phyloP scores from a whole-genome alignment of 2,797 vertebrate species.

The Gymnocypris eckloni region DNA sequence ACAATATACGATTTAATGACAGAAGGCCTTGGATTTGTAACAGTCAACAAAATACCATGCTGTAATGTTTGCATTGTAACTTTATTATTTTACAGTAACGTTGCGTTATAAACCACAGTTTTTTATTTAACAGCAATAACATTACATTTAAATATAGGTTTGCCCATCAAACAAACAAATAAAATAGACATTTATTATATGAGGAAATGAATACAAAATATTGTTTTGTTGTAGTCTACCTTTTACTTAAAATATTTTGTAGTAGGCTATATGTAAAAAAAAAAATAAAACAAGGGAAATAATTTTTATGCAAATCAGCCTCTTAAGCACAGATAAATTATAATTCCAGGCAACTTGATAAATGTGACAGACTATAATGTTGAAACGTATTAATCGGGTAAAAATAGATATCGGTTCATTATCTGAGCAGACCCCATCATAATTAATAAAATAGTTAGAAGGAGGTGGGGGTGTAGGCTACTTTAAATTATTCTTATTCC shows the following conservation, averaged over 20 bases:
- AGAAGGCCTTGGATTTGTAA: neutral
- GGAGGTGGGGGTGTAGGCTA: slow-evolving; percentile 61
- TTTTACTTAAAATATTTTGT: neutral
- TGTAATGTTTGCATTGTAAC: neutral
- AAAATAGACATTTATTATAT: neutral
- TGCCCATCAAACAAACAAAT: neutral
- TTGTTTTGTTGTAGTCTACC: neutral
- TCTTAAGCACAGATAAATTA: slow-evolving; percentile 74
- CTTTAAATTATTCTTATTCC: slow-evolving; percentile 66
- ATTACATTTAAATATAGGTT: neutral
- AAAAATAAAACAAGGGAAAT: neutral
- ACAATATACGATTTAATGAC: neutral
- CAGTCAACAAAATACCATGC: neutral
- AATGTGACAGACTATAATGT: slow-evolving; percentile 79
- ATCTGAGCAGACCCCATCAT: slow-evolving; percentile 66
- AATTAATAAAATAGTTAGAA: slow-evolving; percentile 70
- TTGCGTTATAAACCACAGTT: neutral
- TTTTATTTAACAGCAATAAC: neutral
- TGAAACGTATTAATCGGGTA: slow-evolving; percentile 79
- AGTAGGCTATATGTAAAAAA: neutral
- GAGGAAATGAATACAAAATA: neutral
- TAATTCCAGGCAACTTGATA: slow-evolving; percentile 70
- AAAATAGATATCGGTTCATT: slow-evolving; percentile 82
- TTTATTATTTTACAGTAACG: neutral
- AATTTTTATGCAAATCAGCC: slow-evolving; percentile 32